phyloP scores from a whole-genome alignment of 2,888 invertebrate genomes.

The Phaonia tiefii region DNA sequence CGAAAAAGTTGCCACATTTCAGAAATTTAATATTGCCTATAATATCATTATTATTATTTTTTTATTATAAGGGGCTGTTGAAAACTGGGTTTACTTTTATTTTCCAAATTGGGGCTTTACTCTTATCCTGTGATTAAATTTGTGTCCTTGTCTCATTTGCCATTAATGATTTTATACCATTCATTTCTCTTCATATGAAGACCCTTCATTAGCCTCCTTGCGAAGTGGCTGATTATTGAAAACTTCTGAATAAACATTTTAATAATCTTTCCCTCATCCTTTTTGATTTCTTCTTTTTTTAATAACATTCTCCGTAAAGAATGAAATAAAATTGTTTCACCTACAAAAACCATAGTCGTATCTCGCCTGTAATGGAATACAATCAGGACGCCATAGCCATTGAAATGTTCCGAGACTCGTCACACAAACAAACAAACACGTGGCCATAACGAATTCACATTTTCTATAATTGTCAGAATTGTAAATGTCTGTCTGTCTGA shows the following conservation, averaged over 20 bases:
- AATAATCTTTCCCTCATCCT: slow-evolving; percentile 43
- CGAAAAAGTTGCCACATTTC: too few species aligned
- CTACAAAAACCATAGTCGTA: slow-evolving; percentile 12
- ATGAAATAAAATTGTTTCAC: slow-evolving; percentile 5
- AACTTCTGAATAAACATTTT: slow-evolving; percentile 60
- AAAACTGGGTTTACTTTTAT: too few species aligned
- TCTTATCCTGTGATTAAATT: slow-evolving; percentile 40
- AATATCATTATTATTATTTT: too few species aligned
- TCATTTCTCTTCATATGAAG: neutral
- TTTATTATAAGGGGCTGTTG: too few species aligned
- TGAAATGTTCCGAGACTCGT: neutral
- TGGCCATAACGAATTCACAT: slow-evolving; percentile 68
- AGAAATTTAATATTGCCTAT: too few species aligned
- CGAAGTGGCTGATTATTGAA: slow-evolving; percentile 58
- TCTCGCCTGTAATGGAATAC: neutral
- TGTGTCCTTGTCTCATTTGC: slow-evolving; percentile 28
- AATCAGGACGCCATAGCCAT: neutral
- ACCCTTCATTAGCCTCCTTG: neutral
- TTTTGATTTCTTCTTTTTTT: slow-evolving; percentile 1
- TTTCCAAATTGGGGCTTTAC: too few species aligned
- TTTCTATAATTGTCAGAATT: slow-evolving; percentile 52
- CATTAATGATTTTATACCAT: slow-evolving; percentile 44
- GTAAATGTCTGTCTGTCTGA: slow-evolving; percentile 59
- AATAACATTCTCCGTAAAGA: slow-evolving; percentile 27
- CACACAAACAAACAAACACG: slow-evolving; percentile 64